Evolutionary conservation across 2,888 invertebrate genomes (phyloP).

Genomic region (Eupithecia subfuscata): DNA sequence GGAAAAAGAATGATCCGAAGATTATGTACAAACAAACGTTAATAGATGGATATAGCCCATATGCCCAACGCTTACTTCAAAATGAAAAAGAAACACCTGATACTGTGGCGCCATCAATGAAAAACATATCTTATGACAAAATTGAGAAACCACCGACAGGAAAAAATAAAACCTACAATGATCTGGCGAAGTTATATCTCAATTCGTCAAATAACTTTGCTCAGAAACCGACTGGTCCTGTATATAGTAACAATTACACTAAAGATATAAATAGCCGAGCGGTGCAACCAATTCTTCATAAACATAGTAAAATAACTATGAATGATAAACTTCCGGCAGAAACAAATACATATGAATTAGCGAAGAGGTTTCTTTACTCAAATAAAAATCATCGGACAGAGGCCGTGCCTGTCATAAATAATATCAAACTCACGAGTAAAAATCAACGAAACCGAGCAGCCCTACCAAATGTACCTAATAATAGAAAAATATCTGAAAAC

Average conservation of each 20-base stretch:
- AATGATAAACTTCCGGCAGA: neutral
- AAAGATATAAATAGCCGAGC: neutral
- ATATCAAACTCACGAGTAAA: neutral
- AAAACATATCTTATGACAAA: neutral
- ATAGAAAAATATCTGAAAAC: neutral
- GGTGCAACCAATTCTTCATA: neutral
- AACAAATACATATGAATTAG: neutral
- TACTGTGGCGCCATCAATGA: neutral
- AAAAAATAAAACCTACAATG: neutral
- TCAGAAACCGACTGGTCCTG: neutral
- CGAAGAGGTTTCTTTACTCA: neutral
- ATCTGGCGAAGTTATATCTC: neutral
- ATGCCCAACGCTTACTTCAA: neutral
- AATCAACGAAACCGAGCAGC: neutral
- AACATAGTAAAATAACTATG: neutral
- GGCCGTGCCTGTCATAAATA: neutral
- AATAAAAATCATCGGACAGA: neutral
- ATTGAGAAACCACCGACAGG: neutral
- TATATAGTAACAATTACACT: neutral
- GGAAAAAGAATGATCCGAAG: neutral
- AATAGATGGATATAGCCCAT: neutral
- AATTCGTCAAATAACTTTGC: neutral
- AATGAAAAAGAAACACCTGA: neutral
- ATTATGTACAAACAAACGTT: neutral
- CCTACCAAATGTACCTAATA: neutral